These are phyloP conservation scores for Acanthosepion lycidas DNA, from an alignment of 2,888 invertebrate genomes.

Conservation along the genomic window DNA sequence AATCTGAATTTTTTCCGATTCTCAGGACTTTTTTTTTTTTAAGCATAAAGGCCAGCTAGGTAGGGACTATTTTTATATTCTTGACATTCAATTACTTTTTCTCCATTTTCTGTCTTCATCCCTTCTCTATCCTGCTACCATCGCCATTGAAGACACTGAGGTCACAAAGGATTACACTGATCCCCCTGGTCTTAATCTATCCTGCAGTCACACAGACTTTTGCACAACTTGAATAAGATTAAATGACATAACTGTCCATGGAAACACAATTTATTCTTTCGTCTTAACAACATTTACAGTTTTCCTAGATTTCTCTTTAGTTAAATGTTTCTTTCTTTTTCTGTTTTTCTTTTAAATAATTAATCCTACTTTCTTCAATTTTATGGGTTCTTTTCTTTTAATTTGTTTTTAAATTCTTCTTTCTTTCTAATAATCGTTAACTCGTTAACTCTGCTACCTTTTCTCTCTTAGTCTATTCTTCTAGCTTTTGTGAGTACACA, in stretches of 20 bases:
- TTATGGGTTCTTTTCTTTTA: no score
- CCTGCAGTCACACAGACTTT: not conserved
- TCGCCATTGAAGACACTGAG: not conserved
- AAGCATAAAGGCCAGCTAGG: not conserved
- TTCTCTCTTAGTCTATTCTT: no score
- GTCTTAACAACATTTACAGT: not conserved
- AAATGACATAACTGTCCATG: not conserved
- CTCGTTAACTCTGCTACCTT: no score
- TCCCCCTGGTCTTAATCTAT: not conserved
- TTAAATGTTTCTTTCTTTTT: no score
- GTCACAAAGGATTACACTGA: not conserved
- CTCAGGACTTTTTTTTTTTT: not conserved
- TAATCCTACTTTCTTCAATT: no score
- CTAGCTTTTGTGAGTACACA: no score
- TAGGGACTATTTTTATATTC: not conserved
- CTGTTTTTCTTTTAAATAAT: no score
- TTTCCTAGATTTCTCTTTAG: not conserved
- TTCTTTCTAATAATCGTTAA: no score
- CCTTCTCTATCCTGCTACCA: not conserved
- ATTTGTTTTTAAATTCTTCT: no score
- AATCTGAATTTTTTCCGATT: not conserved
- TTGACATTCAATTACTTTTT: not conserved
- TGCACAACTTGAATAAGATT: constrained; percentile 4
- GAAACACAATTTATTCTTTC: not conserved
- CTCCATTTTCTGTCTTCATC: not conserved